Percentiles rank a stretch among this genome's conserved stretches.
phyloP scores from a whole-genome alignment of 2,797 vertebrate species.

The Clarias platycephalus region DNA sequence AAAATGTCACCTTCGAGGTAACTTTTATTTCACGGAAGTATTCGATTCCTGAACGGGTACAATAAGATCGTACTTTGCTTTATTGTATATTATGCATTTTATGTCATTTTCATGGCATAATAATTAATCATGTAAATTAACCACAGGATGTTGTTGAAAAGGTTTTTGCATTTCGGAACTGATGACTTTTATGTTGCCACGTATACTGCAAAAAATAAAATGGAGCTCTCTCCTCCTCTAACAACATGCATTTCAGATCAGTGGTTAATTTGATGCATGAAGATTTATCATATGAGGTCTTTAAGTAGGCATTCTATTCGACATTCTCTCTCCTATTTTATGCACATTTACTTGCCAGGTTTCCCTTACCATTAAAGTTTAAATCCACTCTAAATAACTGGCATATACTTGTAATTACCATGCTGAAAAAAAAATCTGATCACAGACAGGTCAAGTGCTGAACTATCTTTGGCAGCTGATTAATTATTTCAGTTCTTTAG shows the following conservation, averaged over 20 bases:
- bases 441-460: neutral
- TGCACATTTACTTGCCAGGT: neutral
- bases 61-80: neutral
- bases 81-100: neutral
- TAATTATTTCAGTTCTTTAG: too few relatives aligned
- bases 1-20: constrained; percentile 26
- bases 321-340: neutral
- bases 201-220: constrained; percentile 4
- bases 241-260: neutral
- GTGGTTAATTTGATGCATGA: neutral
- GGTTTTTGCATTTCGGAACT: neutral
- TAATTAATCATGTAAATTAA: neutral
- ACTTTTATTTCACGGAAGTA: constrained; percentile 23
- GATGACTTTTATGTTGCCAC: neutral
- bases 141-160: neutral
- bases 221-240: neutral
- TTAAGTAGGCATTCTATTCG: neutral
- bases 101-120: neutral
- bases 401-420: neutral
- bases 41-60: neutral
- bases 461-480: neutral
- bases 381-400: neutral
- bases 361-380: neutral
- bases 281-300: neutral
- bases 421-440: neutral